These are phyloP conservation scores for Synanthedon formicaeformis DNA, from an alignment of 2,888 invertebrate genomes.

Conservation along the genomic window DNA sequence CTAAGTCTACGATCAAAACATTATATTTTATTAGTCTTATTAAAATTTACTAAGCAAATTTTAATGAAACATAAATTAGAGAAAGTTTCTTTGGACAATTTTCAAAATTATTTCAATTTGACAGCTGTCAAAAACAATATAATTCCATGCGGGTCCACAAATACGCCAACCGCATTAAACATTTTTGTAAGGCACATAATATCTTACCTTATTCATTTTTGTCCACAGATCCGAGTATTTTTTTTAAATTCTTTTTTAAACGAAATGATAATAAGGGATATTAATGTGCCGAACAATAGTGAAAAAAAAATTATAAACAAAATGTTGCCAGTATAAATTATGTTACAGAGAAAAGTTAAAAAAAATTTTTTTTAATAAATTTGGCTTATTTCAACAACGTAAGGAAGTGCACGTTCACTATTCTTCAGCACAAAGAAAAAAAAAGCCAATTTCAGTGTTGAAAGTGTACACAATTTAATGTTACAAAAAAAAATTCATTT, in stretches of 20 bases:
- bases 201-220: conserved; percentile 48
- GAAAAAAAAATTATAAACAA: conserved; percentile 72
- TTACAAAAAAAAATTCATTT: conserved; percentile 23
- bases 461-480: conserved; percentile 43
- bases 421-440: conserved; percentile 66
- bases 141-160: not conserved
- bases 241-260: conserved; percentile 10
- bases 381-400: conserved; percentile 17
- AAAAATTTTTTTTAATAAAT: conserved; percentile 8
- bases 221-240: conserved; percentile 11
- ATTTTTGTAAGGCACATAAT: conserved; percentile 64
- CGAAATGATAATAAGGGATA: conserved; percentile 16
- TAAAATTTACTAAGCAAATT: too few relatives aligned
- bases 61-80: too few relatives aligned
- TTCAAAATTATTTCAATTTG: too few relatives aligned
- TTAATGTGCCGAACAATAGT: conserved; percentile 86
- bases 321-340: conserved; percentile 19
- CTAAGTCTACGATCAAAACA: too few relatives aligned
- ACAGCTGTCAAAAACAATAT: too few relatives aligned
- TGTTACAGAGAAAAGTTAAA: conserved; percentile 13
- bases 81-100: too few relatives aligned
- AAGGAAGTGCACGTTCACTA: conserved; percentile 71
- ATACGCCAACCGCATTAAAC: not conserved
- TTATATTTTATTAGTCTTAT: too few relatives aligned
- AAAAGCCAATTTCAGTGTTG: conserved; percentile 21